Evolutionary conservation across 2,888 invertebrate species (phyloP), one percentile per base, ranked within the genome.

Genomic region (Matsumyia berberina): DNA sequence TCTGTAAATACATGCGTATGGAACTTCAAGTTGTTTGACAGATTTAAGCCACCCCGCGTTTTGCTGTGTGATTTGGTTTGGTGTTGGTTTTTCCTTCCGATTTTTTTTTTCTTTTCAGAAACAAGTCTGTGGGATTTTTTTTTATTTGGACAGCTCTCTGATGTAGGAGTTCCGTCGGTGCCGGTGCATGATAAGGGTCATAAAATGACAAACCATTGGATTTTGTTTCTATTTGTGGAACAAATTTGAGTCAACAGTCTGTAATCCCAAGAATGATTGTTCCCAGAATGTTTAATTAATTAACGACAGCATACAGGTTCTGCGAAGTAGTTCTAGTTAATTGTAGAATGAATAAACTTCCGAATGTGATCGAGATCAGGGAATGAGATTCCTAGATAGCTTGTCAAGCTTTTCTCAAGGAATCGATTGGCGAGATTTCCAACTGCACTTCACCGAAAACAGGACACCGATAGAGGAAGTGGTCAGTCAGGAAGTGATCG

Each of bases 81-180:
- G 33, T 60, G 42, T 60, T 31, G 33, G 58, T n/a, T 60, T 58
- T 42, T 69, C 42, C 77, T 60, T 67, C 60, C 58, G 66, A 76
- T 15, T 35, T 49, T 12, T 0, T 17, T n/a, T 24, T 24, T 24
- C 49, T 15, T 35, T 49, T 12, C 0, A 19, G 29, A 72, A 6
- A 31, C 2, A 35, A 29, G 49, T 51, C 49, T 17, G 24, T 8
- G 29, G 24, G 39, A 11, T 49, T 17, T 37, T 62, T 58, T 70
- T 35, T 24, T 33, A 2, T 35, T 35, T 35, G 5, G 33, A 35
- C 33, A 57, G 15, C 42, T 7, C 53, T 64, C n/a, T n/a, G 55
- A 17, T 57, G 66, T 46, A 24, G 55, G 49, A 49, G 58, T 66
- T 49, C 5, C 9, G 29, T 6, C 24, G 60, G 11, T 37, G 17